These are phyloP conservation scores for Acanthosepion pharaonis DNA, from an alignment of 2,888 invertebrate genomes.

Conservation along the genomic window DNA sequence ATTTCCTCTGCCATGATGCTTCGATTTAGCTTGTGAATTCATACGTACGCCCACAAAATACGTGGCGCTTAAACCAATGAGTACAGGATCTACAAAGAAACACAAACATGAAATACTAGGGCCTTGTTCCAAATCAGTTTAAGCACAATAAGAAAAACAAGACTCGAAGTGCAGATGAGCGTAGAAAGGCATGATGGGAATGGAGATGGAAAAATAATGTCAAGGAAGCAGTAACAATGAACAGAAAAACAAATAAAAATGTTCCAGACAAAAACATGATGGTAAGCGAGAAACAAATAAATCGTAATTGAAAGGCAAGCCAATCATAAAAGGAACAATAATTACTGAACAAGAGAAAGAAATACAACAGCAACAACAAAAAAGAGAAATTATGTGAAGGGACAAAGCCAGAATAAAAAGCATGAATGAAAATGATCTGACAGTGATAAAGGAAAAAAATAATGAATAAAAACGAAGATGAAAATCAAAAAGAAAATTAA, in stretches of 20 bases:
- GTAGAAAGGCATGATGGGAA: neutral
- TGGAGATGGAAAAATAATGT: neutral
- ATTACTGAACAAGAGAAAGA: neutral
- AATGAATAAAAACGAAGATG: neutral
- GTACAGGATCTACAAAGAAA: too few relatives aligned
- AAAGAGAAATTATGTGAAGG: neutral
- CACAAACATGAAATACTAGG: neutral
- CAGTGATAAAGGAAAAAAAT: neutral
- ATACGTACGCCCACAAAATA: neutral
- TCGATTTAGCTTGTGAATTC: neutral
- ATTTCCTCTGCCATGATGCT: neutral
- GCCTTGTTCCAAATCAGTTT: neutral
- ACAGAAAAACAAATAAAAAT: neutral
- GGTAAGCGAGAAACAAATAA: neutral
- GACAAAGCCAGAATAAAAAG: neutral
- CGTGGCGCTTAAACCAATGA: neutral
- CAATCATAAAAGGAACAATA: neutral
- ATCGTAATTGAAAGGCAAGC: neutral
- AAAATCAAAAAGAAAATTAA: neutral
- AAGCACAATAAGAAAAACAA: neutral
- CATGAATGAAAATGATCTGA: neutral
- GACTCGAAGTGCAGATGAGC: neutral
- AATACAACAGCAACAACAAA: neutral
- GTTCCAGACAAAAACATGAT: neutral
- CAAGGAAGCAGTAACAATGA: neutral